phyloP scores from a whole-genome alignment of 2,797 vertebrate genomes.

The Gymnopithys bicolor region DNA sequence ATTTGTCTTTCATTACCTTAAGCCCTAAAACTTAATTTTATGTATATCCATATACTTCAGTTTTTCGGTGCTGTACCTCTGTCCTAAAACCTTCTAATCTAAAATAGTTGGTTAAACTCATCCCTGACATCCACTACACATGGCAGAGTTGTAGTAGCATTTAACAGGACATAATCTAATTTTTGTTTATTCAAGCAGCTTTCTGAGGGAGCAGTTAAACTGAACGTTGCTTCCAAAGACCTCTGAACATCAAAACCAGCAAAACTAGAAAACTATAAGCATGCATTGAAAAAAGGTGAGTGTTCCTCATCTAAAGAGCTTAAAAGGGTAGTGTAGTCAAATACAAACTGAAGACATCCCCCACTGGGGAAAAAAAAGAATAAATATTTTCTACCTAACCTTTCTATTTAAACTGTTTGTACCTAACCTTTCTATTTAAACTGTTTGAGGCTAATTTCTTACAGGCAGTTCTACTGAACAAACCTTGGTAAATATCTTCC shows the following conservation, averaged over 20 bases:
- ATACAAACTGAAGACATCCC: background rate
- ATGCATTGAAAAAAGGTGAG: background rate
- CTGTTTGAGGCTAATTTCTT: constrained; percentile 23
- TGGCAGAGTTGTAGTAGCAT: background rate
- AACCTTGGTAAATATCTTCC: constrained; percentile 12
- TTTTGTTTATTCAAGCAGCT: background rate
- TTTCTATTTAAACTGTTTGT: background rate
- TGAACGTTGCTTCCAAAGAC: background rate
- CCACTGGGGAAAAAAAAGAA: background rate
- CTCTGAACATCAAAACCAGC: background rate
- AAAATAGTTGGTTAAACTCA: background rate
- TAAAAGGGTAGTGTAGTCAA: background rate
- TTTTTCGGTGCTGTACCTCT: background rate
- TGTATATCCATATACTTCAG: background rate
- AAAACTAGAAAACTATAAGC: background rate
- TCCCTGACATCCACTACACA: background rate
- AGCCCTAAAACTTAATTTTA: background rate
- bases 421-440: background rate
- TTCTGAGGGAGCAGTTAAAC: background rate
- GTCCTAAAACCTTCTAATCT: background rate
- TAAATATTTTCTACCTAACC: background rate
- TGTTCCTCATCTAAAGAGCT: background rate
- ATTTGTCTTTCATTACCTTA: background rate
- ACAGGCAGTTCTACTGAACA: constrained; percentile 13
- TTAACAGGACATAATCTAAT: background rate